phyloP scores from a whole-genome alignment of 1,140 invertebrate genomes.

The Drosophila burlai region DNA sequence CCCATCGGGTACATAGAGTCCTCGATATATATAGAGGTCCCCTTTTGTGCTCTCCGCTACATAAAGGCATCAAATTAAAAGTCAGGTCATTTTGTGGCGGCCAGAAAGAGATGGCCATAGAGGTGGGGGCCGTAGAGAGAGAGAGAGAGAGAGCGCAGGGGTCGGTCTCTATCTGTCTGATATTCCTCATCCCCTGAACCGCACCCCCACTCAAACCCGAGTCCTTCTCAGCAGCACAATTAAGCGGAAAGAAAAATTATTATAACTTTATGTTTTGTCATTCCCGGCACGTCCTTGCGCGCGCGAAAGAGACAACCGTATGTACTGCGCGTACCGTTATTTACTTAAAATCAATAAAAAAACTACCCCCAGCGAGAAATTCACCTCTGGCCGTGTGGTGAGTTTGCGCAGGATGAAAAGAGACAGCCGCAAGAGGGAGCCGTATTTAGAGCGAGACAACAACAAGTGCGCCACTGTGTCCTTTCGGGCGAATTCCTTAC shows the following conservation, averaged over 20 bases:
- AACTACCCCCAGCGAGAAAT: constrained; percentile 62
- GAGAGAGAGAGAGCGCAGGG: constrained; percentile 18
- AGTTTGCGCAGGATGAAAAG: constrained; percentile 35
- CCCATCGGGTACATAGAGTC: constrained; percentile 25
- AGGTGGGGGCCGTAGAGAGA: constrained; percentile 5
- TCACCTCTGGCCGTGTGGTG: constrained; percentile 41
- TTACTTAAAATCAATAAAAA: constrained; percentile 67
- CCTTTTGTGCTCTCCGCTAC: constrained; percentile 49
- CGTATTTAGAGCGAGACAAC: constrained; percentile 20
- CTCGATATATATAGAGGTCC: constrained; percentile 29
- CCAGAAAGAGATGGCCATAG: constrained; percentile 11
- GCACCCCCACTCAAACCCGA: constrained; percentile 26
- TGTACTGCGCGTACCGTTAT: constrained; percentile 7
- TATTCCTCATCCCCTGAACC: constrained; percentile 5
- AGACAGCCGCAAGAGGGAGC: constrained; percentile 17
- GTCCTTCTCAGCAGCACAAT: constrained; percentile 55
- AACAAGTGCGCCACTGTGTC: constrained; percentile 28
- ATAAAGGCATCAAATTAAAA: constrained; percentile 84
- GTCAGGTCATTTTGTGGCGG: constrained; percentile 59
- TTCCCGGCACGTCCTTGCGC: constrained; percentile 64
- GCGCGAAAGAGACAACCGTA: not conserved
- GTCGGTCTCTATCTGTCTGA: constrained; percentile 67
- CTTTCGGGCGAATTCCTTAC: constrained; percentile 61
- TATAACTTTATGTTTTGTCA: constrained; percentile 84
- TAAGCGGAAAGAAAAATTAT: constrained; percentile 85